A percentile compares a stretch with the other conserved stretches of the same genome.
Evolutionary conservation across 2,797 vertebrate genomes (phyloP).

Genomic region (Forpus xanthops): DNA sequence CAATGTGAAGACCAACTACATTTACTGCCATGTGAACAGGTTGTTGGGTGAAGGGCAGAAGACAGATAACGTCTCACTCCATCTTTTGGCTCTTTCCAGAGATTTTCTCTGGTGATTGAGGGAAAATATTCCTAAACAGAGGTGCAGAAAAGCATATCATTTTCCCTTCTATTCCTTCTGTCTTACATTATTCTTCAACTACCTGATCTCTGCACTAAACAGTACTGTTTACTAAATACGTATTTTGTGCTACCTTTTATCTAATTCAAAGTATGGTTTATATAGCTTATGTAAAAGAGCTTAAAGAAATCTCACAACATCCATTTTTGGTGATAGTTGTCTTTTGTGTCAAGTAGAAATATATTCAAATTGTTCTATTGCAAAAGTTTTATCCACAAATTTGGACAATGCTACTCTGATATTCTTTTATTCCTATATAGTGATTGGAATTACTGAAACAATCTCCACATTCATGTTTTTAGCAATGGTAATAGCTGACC

Average conservation of each 20-base stretch:
- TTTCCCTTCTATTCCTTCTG: background rate
- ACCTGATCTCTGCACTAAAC: background rate
- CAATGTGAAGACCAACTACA: background rate
- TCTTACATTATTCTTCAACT: background rate
- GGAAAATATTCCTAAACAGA: background rate
- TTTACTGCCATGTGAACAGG: background rate
- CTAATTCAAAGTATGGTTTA: background rate
- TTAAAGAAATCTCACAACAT: background rate
- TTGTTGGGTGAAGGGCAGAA: background rate
- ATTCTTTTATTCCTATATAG: background rate
- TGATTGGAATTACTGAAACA: background rate
- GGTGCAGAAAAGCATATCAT: background rate
- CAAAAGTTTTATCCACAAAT: background rate
- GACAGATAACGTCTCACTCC: background rate
- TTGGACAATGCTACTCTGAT: background rate
- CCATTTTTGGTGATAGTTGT: background rate
- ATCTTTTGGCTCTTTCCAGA: background rate
- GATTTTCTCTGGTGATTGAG: background rate
- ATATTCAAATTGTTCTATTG: background rate
- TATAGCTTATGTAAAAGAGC: background rate
- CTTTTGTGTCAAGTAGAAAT: background rate
- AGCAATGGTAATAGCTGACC: background rate
- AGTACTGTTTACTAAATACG: background rate
- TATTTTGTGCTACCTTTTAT: background rate
- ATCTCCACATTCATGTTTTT: background rate